Base-by-base conservation (phyloP, 2,113 vertebrate genomes). In the Mesocricetus auratus region DNA sequence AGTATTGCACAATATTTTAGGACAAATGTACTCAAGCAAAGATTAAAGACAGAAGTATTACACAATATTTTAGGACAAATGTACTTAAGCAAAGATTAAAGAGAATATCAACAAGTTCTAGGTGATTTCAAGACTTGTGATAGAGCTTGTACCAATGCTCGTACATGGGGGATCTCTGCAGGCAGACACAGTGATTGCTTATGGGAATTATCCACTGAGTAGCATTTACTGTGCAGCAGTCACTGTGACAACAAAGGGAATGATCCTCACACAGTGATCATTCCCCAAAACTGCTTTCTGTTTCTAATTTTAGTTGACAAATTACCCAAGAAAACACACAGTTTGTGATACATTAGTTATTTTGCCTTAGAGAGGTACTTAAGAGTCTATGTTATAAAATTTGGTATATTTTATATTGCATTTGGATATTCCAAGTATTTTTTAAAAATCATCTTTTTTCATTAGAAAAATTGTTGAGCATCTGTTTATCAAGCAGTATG, bases 381-480 rank as follows among this genome's bases (percentile, higher is more conserved):
- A 36, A 81, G 10, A 39, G 29, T 86, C 62, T 86, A 86, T 4
- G 47, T 21, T 86, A 66, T 79, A 77, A 91, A 95, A 78, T 92
- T 77, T 83, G n/a, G 33, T 33, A 22, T 73, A 47, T 83, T 92
- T 94, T 96, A 68, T 10, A 47, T 86, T 94, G 69, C 56, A 21
- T 93, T 64, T 92, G 85, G n/a, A n/a, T 88, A 4, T 86, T 91
- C 5, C 3, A 88, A 53, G 42, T 95, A n/a, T 90, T 92, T 60
- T 33, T 45, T 2, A 53, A 90, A 83, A 83, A 94, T 81, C 5
- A 39, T 87, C 88, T 79, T 75, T 95, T n/a, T n/a, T n/a, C n/a
- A 88, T 95, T 88, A 58, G 92, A 96, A 88, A 64, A 92, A 62
- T 36, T 88, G 73, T 91, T 89, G 86, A 89, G 60, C 21, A 89